Conservation (phyloP, 1,140 invertebrate genomes). For the Hormaphis cornu region DNA sequence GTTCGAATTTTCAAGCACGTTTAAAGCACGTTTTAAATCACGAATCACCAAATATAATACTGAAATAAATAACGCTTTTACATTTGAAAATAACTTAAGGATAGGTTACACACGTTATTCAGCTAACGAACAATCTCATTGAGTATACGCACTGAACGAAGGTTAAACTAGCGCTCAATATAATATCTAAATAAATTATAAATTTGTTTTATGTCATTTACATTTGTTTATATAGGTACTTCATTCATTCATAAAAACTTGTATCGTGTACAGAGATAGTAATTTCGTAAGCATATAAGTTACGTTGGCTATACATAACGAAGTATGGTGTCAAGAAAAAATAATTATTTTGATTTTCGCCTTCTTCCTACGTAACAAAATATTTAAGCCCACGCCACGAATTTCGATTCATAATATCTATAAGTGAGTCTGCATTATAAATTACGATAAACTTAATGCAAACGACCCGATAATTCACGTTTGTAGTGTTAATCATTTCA, state of each 20-base stretch:
- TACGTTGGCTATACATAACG: no score
- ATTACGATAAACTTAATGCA: no score
- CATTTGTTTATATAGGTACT: not conserved
- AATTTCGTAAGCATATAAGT: constrained; percentile 11
- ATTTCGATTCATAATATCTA: constrained; percentile 13
- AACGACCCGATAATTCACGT: not conserved
- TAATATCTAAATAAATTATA: not conserved
- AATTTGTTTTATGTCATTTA: not conserved
- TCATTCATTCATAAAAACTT: constrained; percentile 15
- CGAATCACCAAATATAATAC: no score
- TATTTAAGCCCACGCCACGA: constrained; percentile 6
- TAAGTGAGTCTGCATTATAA: not conserved
- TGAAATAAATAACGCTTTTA: no score
- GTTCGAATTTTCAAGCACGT: no score
- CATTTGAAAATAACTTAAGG: no score
- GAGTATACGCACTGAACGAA: no score
- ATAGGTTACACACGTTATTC: no score
- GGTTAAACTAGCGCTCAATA: no score
- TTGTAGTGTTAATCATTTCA: not conserved
- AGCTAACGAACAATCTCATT: no score
- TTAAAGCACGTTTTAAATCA: no score
- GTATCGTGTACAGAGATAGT: constrained; percentile 2
- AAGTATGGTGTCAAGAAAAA: constrained; percentile 5
- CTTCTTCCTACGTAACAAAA: constrained; percentile 6
- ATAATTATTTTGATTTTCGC: constrained; percentile 22